A percentile compares a stretch with the other conserved stretches of the same genome.
phyloP scores from a whole-genome alignment of 2,888 invertebrate species.

The Ecdyonurus torrentis region DNA sequence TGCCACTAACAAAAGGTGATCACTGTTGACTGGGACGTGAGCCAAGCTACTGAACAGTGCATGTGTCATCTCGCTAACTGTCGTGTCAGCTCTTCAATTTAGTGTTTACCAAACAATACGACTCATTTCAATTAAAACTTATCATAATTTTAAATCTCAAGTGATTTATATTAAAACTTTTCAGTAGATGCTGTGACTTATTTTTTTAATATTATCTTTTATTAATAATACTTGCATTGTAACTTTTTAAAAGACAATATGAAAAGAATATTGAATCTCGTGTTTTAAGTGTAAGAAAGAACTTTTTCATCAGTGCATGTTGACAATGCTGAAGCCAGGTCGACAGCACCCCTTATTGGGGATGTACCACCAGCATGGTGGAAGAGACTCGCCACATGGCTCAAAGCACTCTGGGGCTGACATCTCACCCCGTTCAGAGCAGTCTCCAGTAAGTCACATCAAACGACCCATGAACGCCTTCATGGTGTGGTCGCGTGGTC shows the following conservation, averaged over 20 bases:
- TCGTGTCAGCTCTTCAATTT: too few species aligned
- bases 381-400: background rate
- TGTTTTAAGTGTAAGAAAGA: too few species aligned
- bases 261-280: too few species aligned
- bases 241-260: too few species aligned
- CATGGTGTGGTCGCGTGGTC: slow-evolving; percentile 38
- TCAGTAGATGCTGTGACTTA: too few species aligned
- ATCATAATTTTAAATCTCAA: too few species aligned
- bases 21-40: background rate
- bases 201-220: too few species aligned
- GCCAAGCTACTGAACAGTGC: background rate
- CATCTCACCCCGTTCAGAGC: background rate
- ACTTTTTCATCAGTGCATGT: too few species aligned
- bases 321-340: background rate
- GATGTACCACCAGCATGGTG: background rate
- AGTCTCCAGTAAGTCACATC: slow-evolving; percentile 23
- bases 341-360: background rate
- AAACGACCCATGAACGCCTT: slow-evolving; percentile 43
- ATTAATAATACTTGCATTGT: too few species aligned
- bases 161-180: too few species aligned
- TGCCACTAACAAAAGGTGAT: background rate
- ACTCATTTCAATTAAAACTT: too few species aligned
- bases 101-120: too few species aligned
- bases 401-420: background rate
- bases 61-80: background rate